These are phyloP conservation scores for Hemaris fuciformis DNA, from an alignment of 2,888 invertebrate genomes.

Conservation along the genomic window DNA sequence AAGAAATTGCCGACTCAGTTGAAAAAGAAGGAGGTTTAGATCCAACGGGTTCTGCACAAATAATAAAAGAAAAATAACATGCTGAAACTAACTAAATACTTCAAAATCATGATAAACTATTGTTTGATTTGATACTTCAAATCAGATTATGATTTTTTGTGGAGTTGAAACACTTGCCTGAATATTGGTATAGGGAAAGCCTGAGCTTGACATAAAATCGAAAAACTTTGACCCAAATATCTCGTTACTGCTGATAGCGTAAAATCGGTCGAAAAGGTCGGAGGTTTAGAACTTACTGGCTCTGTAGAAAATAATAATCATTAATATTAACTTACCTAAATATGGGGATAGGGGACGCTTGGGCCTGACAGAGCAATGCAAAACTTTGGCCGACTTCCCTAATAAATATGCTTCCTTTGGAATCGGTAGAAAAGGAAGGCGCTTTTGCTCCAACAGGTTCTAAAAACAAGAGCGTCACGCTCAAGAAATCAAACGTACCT, in stretches of 20 bases:
- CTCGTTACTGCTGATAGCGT: slow-evolving; percentile 83
- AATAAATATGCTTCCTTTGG: slow-evolving; percentile 84
- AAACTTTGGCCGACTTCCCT: slow-evolving; percentile 80
- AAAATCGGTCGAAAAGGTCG: slow-evolving; percentile 82
- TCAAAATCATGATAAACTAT: not conserved
- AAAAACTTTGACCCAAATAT: slow-evolving; percentile 79
- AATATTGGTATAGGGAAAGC: slow-evolving; percentile 86
- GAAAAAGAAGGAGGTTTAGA: slow-evolving; percentile 85
- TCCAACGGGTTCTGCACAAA: slow-evolving; percentile 84
- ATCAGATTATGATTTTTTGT: not conserved
- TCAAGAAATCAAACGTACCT: slow-evolving; percentile 74
- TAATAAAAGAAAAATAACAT: slow-evolving; percentile 18
- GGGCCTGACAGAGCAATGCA: slow-evolving; percentile 83
- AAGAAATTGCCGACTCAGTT: slow-evolving; percentile 84
- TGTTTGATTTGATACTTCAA: too few species aligned
- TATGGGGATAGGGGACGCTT: slow-evolving; percentile 83
- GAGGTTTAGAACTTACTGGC: slow-evolving; percentile 83
- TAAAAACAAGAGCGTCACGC: slow-evolving; percentile 46
- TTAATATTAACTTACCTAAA: slow-evolving; percentile 80
- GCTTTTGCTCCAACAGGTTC: slow-evolving; percentile 84
- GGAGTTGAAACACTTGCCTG: slow-evolving; percentile 80
- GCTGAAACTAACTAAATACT: not conserved
- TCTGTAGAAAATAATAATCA: slow-evolving; percentile 67
- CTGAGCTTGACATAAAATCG: slow-evolving; percentile 86
- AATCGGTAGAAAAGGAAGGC: slow-evolving; percentile 83